Base-by-base conservation (phyloP, 2,888 invertebrate species). In the Rhagonycha lutea region DNA sequence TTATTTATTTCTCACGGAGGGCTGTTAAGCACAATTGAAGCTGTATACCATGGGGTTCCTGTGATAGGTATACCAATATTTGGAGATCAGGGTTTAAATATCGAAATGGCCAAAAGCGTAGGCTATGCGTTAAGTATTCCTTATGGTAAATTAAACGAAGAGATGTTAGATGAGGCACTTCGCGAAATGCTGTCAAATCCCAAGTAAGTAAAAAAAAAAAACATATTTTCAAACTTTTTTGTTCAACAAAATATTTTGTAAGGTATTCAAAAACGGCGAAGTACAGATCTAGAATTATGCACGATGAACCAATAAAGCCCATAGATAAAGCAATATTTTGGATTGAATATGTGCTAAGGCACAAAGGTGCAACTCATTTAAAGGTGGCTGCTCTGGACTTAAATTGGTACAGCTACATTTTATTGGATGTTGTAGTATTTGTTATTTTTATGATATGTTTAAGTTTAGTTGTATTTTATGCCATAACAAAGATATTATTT, bases 61-160 rank as follows among this genome's bases (percentile, higher is more conserved):
- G 82, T 89, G 12, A 81, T 90, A n/a, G 89, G 89, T 1, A 87
- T 90, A 68, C 91, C 91, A 0, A 84, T 90, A 14, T 89, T 88
- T 73, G 89, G 86, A 0, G 91, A 91, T 83, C 90, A 91, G 81
- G 86, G 87, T 72, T 78, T 88, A 14, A 91, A 91, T 77, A 88
- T 90, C 84, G 86, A 83, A 0, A 86, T 86, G 11, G 88, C 89
- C 2, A 87, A 85, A 72, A 77, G 81, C 4, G 82, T 84, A 63
- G 90, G 90, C 2, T 88, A 86, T 81, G 90, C 87, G 0, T 78
- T 86, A 4, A 82, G 79, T 1, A 80, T 90, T 0, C 82, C 86
- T 60, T 87, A 85, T 61, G 76, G 82, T 2, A 81, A 83, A 0
- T 69, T 90, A 1, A 87, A 83, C 0, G 83, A 86, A 63, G 82